Evolutionary conservation across 2,797 vertebrate genomes (phyloP).

Genomic region (Coluber constrictor): DNA sequence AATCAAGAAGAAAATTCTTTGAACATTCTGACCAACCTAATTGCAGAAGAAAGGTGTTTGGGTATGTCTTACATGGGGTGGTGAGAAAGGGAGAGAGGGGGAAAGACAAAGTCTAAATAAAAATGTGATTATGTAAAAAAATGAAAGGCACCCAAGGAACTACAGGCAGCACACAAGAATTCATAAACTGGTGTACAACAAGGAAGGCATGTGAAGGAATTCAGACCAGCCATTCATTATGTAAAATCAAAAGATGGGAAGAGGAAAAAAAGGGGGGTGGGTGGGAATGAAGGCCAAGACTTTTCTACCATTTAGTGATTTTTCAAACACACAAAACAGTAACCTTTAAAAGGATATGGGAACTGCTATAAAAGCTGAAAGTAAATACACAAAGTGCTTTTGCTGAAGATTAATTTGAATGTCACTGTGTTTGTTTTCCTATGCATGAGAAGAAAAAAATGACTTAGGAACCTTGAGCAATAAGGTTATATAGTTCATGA

Average conservation of each 20-base stretch:
- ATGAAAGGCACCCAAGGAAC: neutral
- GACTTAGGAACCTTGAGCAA: neutral
- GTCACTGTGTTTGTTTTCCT: slow-evolving; percentile 2
- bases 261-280: no score
- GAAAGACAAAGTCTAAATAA: neutral
- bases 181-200: neutral
- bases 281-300: neutral
- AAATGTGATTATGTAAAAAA: neutral
- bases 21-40: neutral
- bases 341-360: neutral
- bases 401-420: slow-evolving; percentile 1
- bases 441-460: neutral
- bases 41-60: neutral
- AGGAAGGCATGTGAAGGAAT: neutral
- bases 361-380: neutral
- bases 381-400: slow-evolving; percentile 2
- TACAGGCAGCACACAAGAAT: neutral
- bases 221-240: neutral
- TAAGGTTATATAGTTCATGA: neutral
- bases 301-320: neutral
- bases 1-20: neutral
- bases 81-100: neutral
- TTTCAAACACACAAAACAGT: neutral
- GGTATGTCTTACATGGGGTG: neutral
- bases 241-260: neutral